Evolutionary conservation across 1,140 invertebrate species (phyloP).

Genomic region (Matsumurasca onukii): DNA sequence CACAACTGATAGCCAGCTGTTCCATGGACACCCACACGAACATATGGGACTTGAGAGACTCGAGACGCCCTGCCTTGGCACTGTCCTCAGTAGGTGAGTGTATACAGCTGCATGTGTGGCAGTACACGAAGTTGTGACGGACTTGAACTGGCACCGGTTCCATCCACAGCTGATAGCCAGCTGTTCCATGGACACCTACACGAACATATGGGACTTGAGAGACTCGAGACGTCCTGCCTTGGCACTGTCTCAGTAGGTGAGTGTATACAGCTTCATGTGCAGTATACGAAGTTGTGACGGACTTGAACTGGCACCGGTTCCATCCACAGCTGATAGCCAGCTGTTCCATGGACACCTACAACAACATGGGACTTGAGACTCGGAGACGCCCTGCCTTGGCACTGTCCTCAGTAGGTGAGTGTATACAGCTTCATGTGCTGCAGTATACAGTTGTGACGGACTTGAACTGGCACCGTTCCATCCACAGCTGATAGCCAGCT

Average conservation of each 20-base stretch:
- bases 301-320: conserved; percentile 90
- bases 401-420: conserved; percentile 73
- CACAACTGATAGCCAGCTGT: no score
- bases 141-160: conserved; percentile 90
- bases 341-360: conserved; percentile 92
- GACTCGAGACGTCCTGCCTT: conserved; percentile 78
- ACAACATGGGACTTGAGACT: conserved; percentile 87
- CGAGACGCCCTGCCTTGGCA: no score
- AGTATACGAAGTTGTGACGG: conserved; percentile 87
- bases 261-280: no score
- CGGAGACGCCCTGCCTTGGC: conserved; percentile 75
- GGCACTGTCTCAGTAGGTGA: conserved; percentile 79
- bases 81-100: no score
- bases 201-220: conserved; percentile 90
- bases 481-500: conserved; percentile 86
- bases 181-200: conserved; percentile 92
- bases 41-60: no score
- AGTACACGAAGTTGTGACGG: conserved; percentile 87
- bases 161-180: conserved; percentile 88
- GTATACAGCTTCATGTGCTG: no score
- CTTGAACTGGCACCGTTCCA: conserved; percentile 89
- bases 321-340: conserved; percentile 88
- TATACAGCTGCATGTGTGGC: no score
- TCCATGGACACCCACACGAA: no score
- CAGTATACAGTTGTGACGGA: conserved; percentile 89